Base-by-base conservation (phyloP, 64 coral and sea anemone species). In the Porites australiensis region DNA sequence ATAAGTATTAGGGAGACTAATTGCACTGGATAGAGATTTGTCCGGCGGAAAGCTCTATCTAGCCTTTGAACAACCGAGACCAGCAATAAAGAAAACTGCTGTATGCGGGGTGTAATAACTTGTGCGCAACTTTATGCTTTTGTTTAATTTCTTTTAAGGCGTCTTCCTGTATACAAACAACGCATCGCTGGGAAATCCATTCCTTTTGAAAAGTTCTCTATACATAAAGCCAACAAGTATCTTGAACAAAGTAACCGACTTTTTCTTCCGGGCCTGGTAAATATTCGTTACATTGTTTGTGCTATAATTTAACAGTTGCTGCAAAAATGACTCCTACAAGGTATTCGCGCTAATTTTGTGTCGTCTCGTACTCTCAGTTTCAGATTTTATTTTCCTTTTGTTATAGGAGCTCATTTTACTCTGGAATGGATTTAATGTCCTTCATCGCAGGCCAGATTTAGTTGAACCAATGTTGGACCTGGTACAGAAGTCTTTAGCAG, bases 161-260 rank as follows among this genome's bases (percentile, higher is more conserved):
- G 93, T 8, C 82, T 95, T 44, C 96, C 94, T 53, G 87, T 90
- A 44, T 95, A 88, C 72, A 98, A 98, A 46, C 96, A 98, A 48
- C 89, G 96, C 12, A 95, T 98, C 21, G 96, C 96, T 67, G 96
- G 96, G 11, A 98, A 98, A 67, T 98, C 96, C 0, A 95, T 98
- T 89, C 96, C 96, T 4, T 98, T 98, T 79, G 94, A 98, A 61
- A 98, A 98, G 75, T 98, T 95, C 58, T 87, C 90, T 3, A 88
- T 98, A 12, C 87, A 95, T 67, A 98, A 95, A 64, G 90, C 93
- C 43, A 79, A 87, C 62, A 93, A 95, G 61, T 98, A 95, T 50
- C 95, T 95, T 55, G 86, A 90, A 71, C 94, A 98, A 80, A 79
- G 86, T 7, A 90, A 98, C 18, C 92, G 91, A 13, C 83, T 98